These are phyloP conservation scores for Okapia johnstoni DNA, from an alignment of 2,113 vertebrate species.

Conservation along the genomic window DNA sequence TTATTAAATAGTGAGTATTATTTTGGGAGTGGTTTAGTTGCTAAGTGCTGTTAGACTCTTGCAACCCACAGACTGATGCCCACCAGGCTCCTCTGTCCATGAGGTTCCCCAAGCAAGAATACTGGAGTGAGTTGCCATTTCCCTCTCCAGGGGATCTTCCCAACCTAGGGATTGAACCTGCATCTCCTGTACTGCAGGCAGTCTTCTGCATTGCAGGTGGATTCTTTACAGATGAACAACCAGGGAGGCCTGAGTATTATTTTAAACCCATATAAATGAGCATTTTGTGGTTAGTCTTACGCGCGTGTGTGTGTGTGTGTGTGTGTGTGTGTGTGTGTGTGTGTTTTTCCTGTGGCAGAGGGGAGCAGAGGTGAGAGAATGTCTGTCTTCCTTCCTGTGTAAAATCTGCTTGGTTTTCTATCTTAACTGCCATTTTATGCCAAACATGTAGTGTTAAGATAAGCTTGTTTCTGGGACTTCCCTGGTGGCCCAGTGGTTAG, in stretches of 20 bases:
- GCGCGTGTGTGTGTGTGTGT: neutral
- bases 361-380: neutral
- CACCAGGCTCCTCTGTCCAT: neutral
- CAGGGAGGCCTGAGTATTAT: neutral
- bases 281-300: neutral
- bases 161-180: neutral
- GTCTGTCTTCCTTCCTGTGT: neutral
- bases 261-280: neutral
- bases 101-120: neutral
- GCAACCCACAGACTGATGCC: neutral
- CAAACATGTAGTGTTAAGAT: neutral
- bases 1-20: neutral
- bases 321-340: neutral
- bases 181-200: neutral
- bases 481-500: neutral
- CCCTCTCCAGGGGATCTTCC: neutral
- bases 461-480: conserved; percentile 24
- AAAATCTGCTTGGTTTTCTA: conserved; percentile 32
- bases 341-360: neutral
- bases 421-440: neutral
- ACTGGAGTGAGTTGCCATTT: neutral
- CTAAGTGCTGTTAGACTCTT: neutral
- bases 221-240: neutral
- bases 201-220: neutral
- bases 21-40: neutral